Percentiles rank a stretch among this genome's conserved stretches.
Conservation (phyloP, 2,113 vertebrate genomes). For the Neolamprologus brichardi region DNA sequence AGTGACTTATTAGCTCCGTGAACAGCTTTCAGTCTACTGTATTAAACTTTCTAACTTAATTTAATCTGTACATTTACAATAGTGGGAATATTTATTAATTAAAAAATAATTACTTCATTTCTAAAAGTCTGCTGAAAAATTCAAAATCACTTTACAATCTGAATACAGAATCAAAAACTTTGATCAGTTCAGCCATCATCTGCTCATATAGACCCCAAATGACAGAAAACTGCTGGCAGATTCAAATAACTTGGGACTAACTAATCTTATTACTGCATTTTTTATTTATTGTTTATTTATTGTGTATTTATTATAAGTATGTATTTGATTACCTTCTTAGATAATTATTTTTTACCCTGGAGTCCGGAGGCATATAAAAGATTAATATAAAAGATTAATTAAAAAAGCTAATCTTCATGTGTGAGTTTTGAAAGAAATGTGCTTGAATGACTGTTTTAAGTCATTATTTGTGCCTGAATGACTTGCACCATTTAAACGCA, state of each 20-base stretch:
- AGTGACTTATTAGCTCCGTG: not conserved
- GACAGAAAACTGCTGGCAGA: not conserved
- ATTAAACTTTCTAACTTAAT: not conserved
- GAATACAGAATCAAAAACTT: not conserved
- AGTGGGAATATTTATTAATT: not conserved
- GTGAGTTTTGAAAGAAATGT: not conserved
- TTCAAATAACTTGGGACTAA: not conserved
- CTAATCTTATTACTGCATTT: not conserved
- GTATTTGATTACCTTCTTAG: not conserved
- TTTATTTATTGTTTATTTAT: not conserved
- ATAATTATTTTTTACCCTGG: not conserved
- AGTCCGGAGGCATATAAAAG: not conserved
- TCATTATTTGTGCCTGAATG: not conserved
- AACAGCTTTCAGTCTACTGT: not conserved
- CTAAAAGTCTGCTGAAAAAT: not conserved
- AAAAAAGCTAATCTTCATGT: not conserved
- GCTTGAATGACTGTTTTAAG: not conserved
- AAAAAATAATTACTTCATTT: not conserved
- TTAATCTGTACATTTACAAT: not conserved
- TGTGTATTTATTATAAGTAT: not conserved
- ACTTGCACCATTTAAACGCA: not conserved
- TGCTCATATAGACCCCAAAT: not conserved
- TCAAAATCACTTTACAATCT: not conserved
- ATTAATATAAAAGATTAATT: not conserved
- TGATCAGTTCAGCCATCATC: not conserved